A percentile compares a stretch with the other conserved stretches of the same genome.
These are phyloP conservation scores for Acanthopleura granulata DNA, from an alignment of 2,888 invertebrate species.

Conservation along the genomic window DNA sequence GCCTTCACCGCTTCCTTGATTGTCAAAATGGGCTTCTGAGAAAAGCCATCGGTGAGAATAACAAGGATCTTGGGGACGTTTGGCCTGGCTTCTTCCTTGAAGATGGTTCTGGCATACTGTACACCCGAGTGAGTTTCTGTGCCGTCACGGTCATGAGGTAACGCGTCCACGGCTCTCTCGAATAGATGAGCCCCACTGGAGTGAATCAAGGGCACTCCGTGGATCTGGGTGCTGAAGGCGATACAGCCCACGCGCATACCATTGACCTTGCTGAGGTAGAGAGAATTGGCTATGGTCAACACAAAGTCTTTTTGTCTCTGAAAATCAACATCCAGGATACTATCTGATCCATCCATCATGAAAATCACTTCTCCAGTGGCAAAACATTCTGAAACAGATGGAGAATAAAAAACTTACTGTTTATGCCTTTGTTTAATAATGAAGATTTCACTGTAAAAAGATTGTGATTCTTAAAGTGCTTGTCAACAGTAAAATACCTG, in stretches of 20 bases:
- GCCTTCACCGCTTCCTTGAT: not conserved
- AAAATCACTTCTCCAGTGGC: not conserved
- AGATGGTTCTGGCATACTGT: not conserved
- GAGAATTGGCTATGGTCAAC: not conserved
- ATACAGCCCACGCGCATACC: not conserved
- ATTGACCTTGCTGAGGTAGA: not conserved
- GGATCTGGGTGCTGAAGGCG: slow-evolving; percentile 3
- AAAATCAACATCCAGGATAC: not conserved
- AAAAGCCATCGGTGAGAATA: not conserved
- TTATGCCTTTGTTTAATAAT: no score
- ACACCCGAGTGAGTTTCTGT: not conserved
- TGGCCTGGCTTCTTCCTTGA: not conserved
- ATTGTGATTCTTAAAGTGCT: no score
- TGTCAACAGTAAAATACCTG: no score
- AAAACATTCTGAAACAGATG: slow-evolving; percentile 6
- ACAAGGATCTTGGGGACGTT: not conserved
- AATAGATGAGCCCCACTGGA: not conserved
- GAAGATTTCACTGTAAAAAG: no score
- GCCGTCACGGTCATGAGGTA: not conserved
- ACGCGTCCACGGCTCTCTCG: not conserved
- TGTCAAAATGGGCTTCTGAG: not conserved
- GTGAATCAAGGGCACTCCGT: not conserved
- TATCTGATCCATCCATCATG: slow-evolving; percentile 18
- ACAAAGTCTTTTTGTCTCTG: not conserved
- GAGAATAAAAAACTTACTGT: not conserved